Percentiles rank a stretch among this genome's conserved stretches.
These are phyloP conservation scores for Cecropterus lyciades DNA, from an alignment of 1,140 invertebrate genomes.

Conservation along the genomic window DNA sequence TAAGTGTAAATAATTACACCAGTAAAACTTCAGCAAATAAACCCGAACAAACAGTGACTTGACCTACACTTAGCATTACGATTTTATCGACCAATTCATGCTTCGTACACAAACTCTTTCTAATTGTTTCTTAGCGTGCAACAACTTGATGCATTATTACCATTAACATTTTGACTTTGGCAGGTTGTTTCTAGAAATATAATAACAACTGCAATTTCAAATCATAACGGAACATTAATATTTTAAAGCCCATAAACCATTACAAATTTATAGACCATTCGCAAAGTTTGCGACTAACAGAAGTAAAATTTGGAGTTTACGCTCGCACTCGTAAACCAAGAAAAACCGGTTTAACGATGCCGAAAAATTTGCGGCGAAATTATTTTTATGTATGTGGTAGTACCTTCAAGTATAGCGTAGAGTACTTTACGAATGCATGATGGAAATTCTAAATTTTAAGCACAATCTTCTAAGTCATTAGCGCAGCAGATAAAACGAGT, in stretches of 20 bases:
- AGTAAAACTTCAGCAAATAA: neutral
- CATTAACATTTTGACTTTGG: constrained; percentile 26
- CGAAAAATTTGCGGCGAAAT: constrained; percentile 7
- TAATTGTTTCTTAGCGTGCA: constrained; percentile 37
- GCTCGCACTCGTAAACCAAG: constrained; percentile 18
- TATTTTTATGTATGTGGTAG: neutral
- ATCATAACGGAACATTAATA: constrained; percentile 24
- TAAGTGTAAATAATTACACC: too few species aligned
- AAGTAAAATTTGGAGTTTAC: constrained; percentile 22
- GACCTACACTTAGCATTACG: constrained; percentile 23
- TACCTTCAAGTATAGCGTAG: too few species aligned
- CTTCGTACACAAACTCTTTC: constrained; percentile 23
- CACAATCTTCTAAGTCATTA: too few species aligned
- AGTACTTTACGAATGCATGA: too few species aligned
- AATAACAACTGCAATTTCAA: constrained; percentile 24
- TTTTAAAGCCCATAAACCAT: constrained; percentile 30
- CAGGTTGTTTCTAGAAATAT: constrained; percentile 22
- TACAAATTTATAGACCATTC: constrained; percentile 28
- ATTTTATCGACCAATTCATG: constrained; percentile 31
- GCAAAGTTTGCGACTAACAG: constrained; percentile 12
- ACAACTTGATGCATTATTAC: constrained; percentile 26
- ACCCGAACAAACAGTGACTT: constrained; percentile 15
- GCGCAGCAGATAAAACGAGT: too few species aligned
- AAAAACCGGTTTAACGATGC: constrained; percentile 5
- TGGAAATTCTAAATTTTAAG: too few species aligned